Base-by-base conservation (phyloP, 2,888 invertebrate genomes). In the Aradus depressus region DNA sequence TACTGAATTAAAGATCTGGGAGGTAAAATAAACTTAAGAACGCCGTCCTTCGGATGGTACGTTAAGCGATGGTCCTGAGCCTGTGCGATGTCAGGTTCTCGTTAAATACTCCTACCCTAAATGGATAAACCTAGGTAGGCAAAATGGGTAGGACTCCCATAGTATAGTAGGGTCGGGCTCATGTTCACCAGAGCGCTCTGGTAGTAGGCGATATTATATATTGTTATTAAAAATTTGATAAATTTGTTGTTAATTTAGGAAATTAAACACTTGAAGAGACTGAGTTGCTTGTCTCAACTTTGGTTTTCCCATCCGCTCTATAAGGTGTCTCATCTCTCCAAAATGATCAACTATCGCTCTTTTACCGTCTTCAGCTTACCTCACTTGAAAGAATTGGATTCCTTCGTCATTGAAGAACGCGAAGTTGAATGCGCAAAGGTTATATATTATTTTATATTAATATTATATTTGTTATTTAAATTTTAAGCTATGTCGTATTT, bases 331-430 rank as follows among this genome's bases (percentile, higher is more conserved):
- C 38, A 49, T 3, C 34, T 56, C 6, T 23, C 54, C 2, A 51
- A 26, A n/a, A 34, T 52, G 3, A 35, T 49, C 4, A 56, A 56
- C 37, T 56, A 54, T 23, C 16, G 56, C n/a, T 38, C 49, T 1
- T 53, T 45, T 10, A 26, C 50, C 4, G 23, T 56, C 3, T 34
- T 43, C 32, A 38, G 25, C 12, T 14, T 56, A 14, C 38, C 51
- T 1, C 35, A 54, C 8, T 26, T 56, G 38, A 44, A 42, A 31
- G 25, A 18, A 14, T 25, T 56, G n/a, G 56, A 55, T 28, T 31
- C 23, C 8, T 23, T 37, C 10, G 3, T 26, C 10, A 39, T 55
- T 10, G 55, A 53, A 31, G 31, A 25, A 16, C 38, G 47, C 28
- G 52, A 55, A 35, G 26, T 32, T n/a, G 55, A 55, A 43, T 32